phyloP scores from a whole-genome alignment of 1,140 invertebrate genomes.

The Drosophila leontia region DNA sequence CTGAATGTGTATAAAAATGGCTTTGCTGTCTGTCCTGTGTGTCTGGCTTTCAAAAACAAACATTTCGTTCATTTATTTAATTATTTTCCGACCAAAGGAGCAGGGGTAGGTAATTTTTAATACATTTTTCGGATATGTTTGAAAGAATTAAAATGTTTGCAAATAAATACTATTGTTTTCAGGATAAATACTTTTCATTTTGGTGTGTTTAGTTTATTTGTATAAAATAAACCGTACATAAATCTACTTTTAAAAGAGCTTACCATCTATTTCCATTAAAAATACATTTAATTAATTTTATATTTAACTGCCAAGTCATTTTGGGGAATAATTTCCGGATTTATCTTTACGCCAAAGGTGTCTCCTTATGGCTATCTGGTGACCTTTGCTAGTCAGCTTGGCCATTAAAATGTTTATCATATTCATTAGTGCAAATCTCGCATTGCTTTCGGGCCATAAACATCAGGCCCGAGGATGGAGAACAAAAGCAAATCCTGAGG shows the following conservation, averaged over 20 bases:
- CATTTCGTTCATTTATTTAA: not conserved
- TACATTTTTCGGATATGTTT: not conserved
- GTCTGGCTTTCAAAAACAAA: not conserved
- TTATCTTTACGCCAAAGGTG: slow-evolving; percentile 8
- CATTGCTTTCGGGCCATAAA: slow-evolving; percentile 37
- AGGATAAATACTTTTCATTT: not conserved
- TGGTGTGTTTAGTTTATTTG: not conserved
- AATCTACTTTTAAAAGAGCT: not conserved
- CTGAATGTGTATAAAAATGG: slow-evolving; percentile 66
- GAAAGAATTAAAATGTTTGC: not conserved
- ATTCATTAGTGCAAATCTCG: slow-evolving; percentile 50
- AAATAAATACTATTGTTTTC: not conserved
- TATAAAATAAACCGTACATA: not conserved
- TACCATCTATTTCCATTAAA: not conserved
- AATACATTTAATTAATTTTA: slow-evolving; percentile 5
- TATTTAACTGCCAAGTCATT: slow-evolving; percentile 1
- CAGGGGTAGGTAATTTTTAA: slow-evolving; percentile 1
- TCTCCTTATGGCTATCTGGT: slow-evolving; percentile 21
- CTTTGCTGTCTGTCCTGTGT: slow-evolving; percentile 2
- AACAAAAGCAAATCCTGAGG: slow-evolving; percentile 1
- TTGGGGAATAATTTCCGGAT: slow-evolving; percentile 7
- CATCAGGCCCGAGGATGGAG: slow-evolving; percentile 1
- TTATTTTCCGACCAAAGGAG: not conserved
- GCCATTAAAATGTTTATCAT: slow-evolving; percentile 49
- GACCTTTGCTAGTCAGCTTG: slow-evolving; percentile 15